Evolutionary conservation across 2,888 invertebrate species (phyloP), one percentile per base, ranked within the genome.

Genomic region (Hipparchia semele): DNA sequence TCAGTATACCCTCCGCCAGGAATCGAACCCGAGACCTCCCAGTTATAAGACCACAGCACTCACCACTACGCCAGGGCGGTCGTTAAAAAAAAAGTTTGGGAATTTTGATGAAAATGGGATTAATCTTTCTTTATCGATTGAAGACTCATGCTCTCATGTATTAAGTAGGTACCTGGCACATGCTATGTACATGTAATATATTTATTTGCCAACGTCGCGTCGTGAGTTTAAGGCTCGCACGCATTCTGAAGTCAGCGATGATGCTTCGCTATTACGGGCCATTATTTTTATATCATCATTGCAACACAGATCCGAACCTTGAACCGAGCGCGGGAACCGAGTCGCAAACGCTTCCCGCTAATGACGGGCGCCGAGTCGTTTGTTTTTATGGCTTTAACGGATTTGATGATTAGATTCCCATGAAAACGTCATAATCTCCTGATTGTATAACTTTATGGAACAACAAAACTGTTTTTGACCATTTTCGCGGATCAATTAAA

Each of bases 271-370:
- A 65, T 65, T 71, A 71, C 51, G 49, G 23, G 9, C 13, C 65
- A 59, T 71, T 65, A 71, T 58, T 65, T 58, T 64, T 33, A 59
- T 65, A 65, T 71, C 46, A 65, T 54, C 59, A 39, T 39, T 45
- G 71, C 65, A 62, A 66, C 59, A 68, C 23, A 6, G 6, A 13
- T 12, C 53, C 58, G 61, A 64, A 68, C 72, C 72, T 72, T 67
- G 71, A 60, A 66, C 71, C 66, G 72, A 68, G 62, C 72, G 72
- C 72, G 72, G 72, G 72, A 72, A 72, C 61, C n/a, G 7, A 61
- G 13, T 8, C 12, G 49, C 68, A 7, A 59, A 49, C 33, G 59
- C 10, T 13, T 6, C 45, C 33, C 45, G n/a, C 56, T 67, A 67
- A 46, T 46, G 67, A 67, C 46, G 10, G 23, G 13, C 4, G 6